Evolutionary conservation across 1,140 invertebrate species (phyloP).

Genomic region (Aricia agestis): DNA sequence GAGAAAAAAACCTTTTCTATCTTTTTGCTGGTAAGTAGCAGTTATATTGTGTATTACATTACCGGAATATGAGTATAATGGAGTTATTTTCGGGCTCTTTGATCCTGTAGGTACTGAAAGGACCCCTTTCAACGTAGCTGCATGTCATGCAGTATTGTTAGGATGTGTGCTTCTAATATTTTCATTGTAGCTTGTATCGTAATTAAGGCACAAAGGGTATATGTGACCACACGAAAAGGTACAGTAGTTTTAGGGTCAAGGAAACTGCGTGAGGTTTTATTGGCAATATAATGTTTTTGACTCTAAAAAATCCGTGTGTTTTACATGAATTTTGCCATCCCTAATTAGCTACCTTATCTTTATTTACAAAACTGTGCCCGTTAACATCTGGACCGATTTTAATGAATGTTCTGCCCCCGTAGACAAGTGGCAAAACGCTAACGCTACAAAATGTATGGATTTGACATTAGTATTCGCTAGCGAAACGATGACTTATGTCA

Average conservation of each 20-base stretch:
- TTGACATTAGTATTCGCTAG: no score
- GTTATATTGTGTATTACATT: neutral
- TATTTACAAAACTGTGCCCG: no score
- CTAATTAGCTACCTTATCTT: no score
- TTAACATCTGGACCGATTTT: no score
- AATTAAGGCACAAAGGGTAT: neutral
- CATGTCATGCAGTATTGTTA: neutral
- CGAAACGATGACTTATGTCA: no score
- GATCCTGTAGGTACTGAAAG: neutral
- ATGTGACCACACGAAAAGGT: neutral
- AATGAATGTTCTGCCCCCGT: no score
- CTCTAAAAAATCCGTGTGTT: no score
- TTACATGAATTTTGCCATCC: no score
- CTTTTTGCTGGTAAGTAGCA: neutral
- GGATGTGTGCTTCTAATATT: neutral
- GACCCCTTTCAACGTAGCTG: neutral
- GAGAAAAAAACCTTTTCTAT: neutral
- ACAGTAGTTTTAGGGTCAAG: neutral
- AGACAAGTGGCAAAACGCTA: no score
- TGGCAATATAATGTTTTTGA: no score
- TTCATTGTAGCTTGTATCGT: neutral
- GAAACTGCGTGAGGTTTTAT: no score
- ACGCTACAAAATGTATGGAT: no score
- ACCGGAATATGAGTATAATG: neutral
- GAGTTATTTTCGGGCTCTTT: neutral